Evolutionary conservation across 2,113 vertebrate species (phyloP).

Genomic region (Chamaea fasciata): DNA sequence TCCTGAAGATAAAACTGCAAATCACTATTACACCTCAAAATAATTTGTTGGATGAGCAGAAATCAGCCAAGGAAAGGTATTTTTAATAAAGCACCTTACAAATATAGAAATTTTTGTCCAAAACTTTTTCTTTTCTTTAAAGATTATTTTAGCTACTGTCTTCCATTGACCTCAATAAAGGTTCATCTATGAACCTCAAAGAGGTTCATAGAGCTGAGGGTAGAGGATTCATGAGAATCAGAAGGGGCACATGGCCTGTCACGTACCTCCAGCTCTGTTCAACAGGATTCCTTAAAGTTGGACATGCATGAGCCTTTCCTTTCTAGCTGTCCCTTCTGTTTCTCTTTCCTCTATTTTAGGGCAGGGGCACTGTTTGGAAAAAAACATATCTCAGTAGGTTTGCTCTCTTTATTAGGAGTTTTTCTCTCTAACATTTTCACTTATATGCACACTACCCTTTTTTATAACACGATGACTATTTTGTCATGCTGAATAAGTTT

Average conservation of each 20-base stretch:
- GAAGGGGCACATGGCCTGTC: neutral
- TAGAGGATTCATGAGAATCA: neutral
- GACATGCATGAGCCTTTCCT: neutral
- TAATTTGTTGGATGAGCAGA: neutral
- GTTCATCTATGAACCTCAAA: no score
- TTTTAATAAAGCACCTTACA: neutral
- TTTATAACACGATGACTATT: neutral
- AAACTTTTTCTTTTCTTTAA: neutral
- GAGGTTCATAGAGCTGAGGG: neutral
- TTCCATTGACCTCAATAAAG: neutral
- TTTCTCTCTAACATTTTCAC: neutral
- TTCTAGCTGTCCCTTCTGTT: neutral
- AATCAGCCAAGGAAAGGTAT: neutral
- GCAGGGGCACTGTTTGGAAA: neutral
- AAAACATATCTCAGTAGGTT: neutral
- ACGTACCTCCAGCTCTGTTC: neutral
- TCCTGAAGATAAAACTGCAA: neutral
- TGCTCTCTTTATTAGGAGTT: neutral
- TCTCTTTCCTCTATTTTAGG: neutral
- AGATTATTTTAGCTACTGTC: neutral
- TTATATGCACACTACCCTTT: neutral
- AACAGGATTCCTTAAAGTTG: neutral
- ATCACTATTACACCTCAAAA: neutral
- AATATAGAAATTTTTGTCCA: neutral
- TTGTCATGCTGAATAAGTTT: slow-evolving; percentile 1